Evolutionary conservation across 1,140 invertebrate genomes (phyloP).

Genomic region (Pseudomyrmex dendroicus): DNA sequence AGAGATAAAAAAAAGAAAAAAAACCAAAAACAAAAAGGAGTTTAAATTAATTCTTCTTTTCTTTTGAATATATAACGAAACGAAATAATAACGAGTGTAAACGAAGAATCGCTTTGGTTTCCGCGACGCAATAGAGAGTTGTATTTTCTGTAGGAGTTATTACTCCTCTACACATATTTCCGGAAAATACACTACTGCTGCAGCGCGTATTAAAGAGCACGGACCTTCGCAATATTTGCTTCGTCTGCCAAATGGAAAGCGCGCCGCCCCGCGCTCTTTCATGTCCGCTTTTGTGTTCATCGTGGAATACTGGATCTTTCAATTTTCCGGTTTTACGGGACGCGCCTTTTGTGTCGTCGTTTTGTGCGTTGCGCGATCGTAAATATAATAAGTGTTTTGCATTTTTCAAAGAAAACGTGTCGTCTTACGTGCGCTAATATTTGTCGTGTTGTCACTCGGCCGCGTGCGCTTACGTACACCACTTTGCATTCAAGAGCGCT

Average conservation of each 20-base stretch:
- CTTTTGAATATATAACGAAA: too few species aligned
- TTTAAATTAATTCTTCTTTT: too few species aligned
- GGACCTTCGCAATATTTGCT: slow-evolving; percentile 34
- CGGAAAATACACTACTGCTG: slow-evolving; percentile 23
- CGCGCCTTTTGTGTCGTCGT: not conserved
- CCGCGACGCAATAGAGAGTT: too few species aligned
- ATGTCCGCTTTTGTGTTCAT: slow-evolving; percentile 50
- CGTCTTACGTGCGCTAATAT: slow-evolving; percentile 26
- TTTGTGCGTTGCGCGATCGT: too few species aligned
- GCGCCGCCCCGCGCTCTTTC: slow-evolving; percentile 14
- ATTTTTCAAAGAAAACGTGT: not conserved
- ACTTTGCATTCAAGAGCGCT: too few species aligned
- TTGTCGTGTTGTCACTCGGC: slow-evolving; percentile 29
- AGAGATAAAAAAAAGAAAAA: not conserved
- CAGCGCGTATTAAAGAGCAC: slow-evolving; percentile 1
- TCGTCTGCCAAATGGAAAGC: slow-evolving; percentile 27
- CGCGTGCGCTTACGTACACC: not conserved
- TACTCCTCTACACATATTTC: slow-evolving; percentile 3
- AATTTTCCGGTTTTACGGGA: not conserved
- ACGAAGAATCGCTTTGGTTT: too few species aligned
- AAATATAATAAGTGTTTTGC: too few species aligned
- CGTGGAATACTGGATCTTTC: slow-evolving; percentile 32
- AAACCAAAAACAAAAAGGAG: not conserved
- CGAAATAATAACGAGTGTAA: too few species aligned
- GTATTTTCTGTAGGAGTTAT: not conserved